A percentile compares a stretch with the other conserved stretches of the same genome.
These are phyloP conservation scores for Premnoplex brunnescens DNA, from an alignment of 2,797 vertebrate species.

Conservation along the genomic window DNA sequence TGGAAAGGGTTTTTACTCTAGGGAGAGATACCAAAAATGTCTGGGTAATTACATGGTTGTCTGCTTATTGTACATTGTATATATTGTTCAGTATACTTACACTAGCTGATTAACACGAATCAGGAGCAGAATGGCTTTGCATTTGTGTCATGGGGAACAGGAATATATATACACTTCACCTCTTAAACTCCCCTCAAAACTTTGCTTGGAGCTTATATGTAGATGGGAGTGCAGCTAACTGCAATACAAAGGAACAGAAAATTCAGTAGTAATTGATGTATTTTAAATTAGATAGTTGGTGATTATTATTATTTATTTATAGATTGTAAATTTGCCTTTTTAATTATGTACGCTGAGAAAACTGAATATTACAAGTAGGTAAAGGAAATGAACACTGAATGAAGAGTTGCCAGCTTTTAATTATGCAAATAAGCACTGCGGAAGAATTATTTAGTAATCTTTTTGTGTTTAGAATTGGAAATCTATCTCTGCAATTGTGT, in stretches of 20 bases:
- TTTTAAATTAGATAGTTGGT: neutral
- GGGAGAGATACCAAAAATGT: neutral
- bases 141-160: neutral
- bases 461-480: slow-evolving; percentile 51
- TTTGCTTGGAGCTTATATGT: neutral
- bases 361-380: slow-evolving; percentile 27
- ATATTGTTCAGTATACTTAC: neutral
- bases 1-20: rapidly evolving
- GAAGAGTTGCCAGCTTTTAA: slow-evolving; percentile 46
- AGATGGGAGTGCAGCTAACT: neutral
- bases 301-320: slow-evolving; percentile 54
- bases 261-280: neutral
- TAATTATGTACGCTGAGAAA: slow-evolving; percentile 24
- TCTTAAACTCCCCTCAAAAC: neutral
- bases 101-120: neutral
- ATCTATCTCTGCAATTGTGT: neutral
- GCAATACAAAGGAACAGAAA: neutral
- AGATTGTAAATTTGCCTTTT: slow-evolving; percentile 40
- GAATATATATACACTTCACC: neutral
- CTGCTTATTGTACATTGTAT: neutral
- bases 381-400: slow-evolving; percentile 53
- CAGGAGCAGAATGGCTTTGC: neutral
- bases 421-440: slow-evolving; percentile 43
- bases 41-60: neutral
- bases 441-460: slow-evolving; percentile 54